These are phyloP conservation scores for Proterorhinus semilunaris DNA, from an alignment of 2,113 vertebrate species.

Conservation along the genomic window DNA sequence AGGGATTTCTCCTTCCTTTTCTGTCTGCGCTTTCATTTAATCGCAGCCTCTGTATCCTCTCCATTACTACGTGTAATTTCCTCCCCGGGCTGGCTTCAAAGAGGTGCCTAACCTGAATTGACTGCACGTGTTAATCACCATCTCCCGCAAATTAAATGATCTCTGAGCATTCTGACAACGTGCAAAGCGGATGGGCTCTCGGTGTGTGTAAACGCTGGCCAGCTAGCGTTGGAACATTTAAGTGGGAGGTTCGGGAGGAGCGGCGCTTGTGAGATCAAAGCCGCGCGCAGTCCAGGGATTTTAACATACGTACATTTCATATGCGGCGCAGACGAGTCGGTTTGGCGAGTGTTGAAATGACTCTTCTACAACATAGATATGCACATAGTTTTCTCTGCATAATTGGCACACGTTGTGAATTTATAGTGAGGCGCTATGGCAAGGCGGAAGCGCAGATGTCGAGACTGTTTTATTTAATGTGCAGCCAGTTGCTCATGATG, in stretches of 20 bases:
- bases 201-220: constrained; percentile 54
- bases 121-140: constrained; percentile 68
- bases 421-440: neutral
- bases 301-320: constrained; percentile 22
- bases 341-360: neutral
- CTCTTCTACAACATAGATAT: neutral
- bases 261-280: constrained; percentile 60
- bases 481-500: neutral
- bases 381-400: neutral
- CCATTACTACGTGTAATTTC: constrained; percentile 6
- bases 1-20: constrained; percentile 39
- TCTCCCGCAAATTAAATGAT: constrained; percentile 67
- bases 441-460: neutral
- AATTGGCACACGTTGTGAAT: constrained; percentile 2
- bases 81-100: constrained; percentile 54
- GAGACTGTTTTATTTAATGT: neutral
- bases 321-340: neutral
- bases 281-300: constrained; percentile 31
- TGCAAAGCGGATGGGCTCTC: constrained; percentile 57
- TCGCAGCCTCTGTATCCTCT: constrained; percentile 19
- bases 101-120: constrained; percentile 62
- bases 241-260: constrained; percentile 71
- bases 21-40: constrained; percentile 46
- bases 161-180: constrained; percentile 61
- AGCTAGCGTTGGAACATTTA: constrained; percentile 65